Percentiles rank a stretch among this genome's conserved stretches.
Evolutionary conservation across 2,797 vertebrate genomes (phyloP).

Genomic region (Neopelma chrysocephalum): DNA sequence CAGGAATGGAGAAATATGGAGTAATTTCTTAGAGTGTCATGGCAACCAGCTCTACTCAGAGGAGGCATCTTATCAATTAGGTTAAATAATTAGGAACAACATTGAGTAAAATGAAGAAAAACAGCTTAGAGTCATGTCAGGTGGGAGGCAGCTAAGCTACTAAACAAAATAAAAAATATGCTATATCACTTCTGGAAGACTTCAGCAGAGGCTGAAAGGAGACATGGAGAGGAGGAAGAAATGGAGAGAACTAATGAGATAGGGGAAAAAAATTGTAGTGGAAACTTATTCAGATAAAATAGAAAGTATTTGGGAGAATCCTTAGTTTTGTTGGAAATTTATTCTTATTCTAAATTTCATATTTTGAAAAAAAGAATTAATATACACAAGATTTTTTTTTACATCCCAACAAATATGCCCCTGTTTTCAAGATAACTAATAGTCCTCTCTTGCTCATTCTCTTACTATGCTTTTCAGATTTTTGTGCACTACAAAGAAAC

Average conservation of each 20-base stretch:
- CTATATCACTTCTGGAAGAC: not conserved
- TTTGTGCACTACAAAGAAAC: not conserved
- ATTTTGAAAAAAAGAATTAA: not conserved
- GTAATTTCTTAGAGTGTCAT: slow-evolving; percentile 1
- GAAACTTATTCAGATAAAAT: not conserved
- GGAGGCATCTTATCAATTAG: slow-evolving; percentile 26
- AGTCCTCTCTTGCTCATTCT: not conserved
- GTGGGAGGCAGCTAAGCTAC: not conserved
- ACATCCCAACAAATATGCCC: not conserved
- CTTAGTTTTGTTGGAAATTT: not conserved
- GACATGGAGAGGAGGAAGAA: not conserved
- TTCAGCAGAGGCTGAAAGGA: not conserved
- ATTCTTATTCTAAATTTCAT: not conserved
- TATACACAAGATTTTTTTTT: not conserved
- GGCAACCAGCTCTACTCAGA: slow-evolving; percentile 8
- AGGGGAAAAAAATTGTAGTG: not conserved
- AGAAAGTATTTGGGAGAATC: not conserved
- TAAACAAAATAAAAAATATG: not conserved
- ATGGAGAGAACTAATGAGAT: not conserved
- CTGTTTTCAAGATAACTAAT: not conserved
- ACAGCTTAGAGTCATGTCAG: not conserved
- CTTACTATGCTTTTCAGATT: not conserved
- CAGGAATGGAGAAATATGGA: not conserved
- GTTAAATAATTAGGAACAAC: slow-evolving; percentile 34
- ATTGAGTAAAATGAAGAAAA: slow-evolving; percentile 21